A percentile compares a stretch with the other conserved stretches of the same genome.
phyloP scores from a whole-genome alignment of 2,888 invertebrate genomes.

The Icerya purchasi region DNA sequence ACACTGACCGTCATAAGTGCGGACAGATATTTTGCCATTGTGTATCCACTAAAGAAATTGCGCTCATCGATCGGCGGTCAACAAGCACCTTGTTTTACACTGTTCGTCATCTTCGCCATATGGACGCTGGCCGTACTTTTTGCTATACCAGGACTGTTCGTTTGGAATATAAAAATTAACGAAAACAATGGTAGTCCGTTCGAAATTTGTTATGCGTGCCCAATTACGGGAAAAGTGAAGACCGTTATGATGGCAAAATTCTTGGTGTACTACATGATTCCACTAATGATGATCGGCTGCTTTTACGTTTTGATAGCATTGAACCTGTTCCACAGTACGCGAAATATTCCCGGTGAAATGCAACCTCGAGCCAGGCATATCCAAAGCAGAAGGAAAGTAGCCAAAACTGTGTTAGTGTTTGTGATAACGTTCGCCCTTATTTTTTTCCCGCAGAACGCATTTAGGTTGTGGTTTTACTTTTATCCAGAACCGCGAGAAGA shows the following conservation, averaged over 20 bases:
- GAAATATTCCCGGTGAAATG: constrained; percentile 61
- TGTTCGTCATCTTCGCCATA: constrained; percentile 44
- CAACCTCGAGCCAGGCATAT: constrained; percentile 31
- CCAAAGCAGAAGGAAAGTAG: constrained; percentile 30
- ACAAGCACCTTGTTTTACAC: constrained; percentile 44
- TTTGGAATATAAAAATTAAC: constrained; percentile 34
- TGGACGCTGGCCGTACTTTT: constrained; percentile 58
- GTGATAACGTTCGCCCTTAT: constrained; percentile 74
- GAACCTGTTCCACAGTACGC: constrained; percentile 56
- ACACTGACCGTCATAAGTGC: constrained; percentile 75
- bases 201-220: constrained; percentile 52
- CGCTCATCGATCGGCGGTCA: constrained; percentile 53
- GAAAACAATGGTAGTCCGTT: constrained; percentile 32
- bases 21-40: constrained; percentile 78
- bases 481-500: constrained; percentile 40
- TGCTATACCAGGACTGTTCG: constrained; percentile 55
- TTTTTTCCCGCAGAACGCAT: constrained; percentile 63
- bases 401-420: constrained; percentile 75
- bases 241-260: constrained; percentile 39
- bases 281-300: constrained; percentile 58
- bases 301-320: constrained; percentile 81
- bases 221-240: constrained; percentile 39
- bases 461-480: constrained; percentile 66
- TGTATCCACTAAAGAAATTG: constrained; percentile 60
- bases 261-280: constrained; percentile 65